Base-by-base conservation (phyloP, 2,888 invertebrate species). In the Eupithecia tripunctaria region DNA sequence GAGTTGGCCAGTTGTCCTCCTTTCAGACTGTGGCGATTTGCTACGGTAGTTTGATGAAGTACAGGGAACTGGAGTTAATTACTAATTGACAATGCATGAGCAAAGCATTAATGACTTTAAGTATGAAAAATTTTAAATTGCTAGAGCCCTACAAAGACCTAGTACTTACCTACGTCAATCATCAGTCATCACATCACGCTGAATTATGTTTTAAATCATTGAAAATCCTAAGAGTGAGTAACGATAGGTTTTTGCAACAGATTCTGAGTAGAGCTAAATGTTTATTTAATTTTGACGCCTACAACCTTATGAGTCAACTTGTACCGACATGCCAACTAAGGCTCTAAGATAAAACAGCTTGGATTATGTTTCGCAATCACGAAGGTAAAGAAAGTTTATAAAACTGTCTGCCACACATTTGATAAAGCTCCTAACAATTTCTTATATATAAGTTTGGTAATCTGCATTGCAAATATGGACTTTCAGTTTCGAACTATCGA, bases 201-300 rank as follows among this genome's bases (percentile, higher is more conserved):
- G 6, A 29, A 32, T 8, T 32, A 14, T 15, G 6, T n/a, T 32
- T 10, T 18, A 2, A 43, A 43, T n/a, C 5, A 63, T 25, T 21
- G 15, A 25, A 38, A 15, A 7, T 5, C 14, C 12, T 5, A 25
- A 15, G 14, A 41, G 51, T 68, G 65, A 69, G 25, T 72, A 64
- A 63, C 36, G 32, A 32, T 43, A 3, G 47, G 71, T 67, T 69
- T 29, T 67, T 60, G 70, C 70, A 72, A 70, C 32, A 56, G 47
- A 47, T 43, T 72, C 59, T 43, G 38, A 64, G 38, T n/a, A 41
- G 38, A 64, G 36, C 63, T 12, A 47, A 59, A 62, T 75, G 72
- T 75, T 75, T 72, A 67, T 72, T 71, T 71, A 71, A 75, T 65
- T 68, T 63, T 72, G 63, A 75, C 75, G 70, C 75, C 72, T 70